A percentile compares a stretch with the other conserved stretches of the same genome.
Conservation (phyloP, 1,140 invertebrate species). For the Araneus ventricosus region DNA sequence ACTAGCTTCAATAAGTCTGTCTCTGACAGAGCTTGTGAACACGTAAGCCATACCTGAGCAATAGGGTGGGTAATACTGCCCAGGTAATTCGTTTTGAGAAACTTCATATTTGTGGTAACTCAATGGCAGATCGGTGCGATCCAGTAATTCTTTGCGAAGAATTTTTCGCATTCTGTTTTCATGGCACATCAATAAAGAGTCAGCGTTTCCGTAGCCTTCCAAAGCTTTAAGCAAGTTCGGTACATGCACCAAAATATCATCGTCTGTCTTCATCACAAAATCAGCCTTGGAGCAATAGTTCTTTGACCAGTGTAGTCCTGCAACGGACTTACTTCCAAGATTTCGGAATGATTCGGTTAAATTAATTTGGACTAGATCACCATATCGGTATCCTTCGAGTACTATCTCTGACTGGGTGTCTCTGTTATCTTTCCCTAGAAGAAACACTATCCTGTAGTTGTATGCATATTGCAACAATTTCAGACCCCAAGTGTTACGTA, state of each 20-base stretch:
- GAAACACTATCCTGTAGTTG: conserved; percentile 77
- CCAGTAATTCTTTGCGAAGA: conserved; percentile 53
- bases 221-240: conserved; percentile 76
- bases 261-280: conserved; percentile 81
- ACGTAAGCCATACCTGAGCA: conserved; percentile 78
- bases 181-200: conserved; percentile 76
- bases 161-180: conserved; percentile 76
- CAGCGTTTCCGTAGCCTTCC: neutral
- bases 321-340: conserved; percentile 80
- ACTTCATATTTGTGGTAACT: conserved; percentile 76
- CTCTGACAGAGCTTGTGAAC: conserved; percentile 75
- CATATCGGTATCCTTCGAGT: conserved; percentile 78
- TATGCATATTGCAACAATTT: conserved; percentile 75
- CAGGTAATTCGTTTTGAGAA: conserved; percentile 76
- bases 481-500: conserved; percentile 77
- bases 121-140: conserved; percentile 20
- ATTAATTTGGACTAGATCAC: conserved; percentile 81
- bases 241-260: conserved; percentile 81
- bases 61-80: conserved; percentile 78
- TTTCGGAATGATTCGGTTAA: conserved; percentile 81
- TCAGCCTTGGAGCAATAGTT: conserved; percentile 78
- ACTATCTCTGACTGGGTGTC: conserved; percentile 74
- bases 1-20: conserved; percentile 76
- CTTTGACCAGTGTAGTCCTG: conserved; percentile 79
- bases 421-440: conserved; percentile 70